Percentiles rank a stretch among this genome's conserved stretches.
Conservation (phyloP, 2,113 vertebrate genomes). For the Lycaon pictus region DNA sequence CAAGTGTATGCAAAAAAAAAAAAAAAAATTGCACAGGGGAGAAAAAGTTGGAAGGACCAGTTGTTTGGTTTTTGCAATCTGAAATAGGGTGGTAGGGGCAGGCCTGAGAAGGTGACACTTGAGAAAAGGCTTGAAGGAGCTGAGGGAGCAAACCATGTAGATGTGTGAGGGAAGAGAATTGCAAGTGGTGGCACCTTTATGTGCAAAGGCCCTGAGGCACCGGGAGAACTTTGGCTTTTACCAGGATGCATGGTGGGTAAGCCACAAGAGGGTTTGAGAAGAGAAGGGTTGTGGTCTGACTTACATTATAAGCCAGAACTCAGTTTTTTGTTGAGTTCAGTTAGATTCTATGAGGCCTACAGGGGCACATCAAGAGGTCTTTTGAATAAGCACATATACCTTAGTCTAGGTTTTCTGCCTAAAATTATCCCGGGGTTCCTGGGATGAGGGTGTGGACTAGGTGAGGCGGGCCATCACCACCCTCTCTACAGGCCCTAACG, state of each 20-base stretch:
- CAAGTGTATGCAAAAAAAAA: not conserved
- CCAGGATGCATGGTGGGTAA: not conserved
- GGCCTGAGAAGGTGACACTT: not conserved
- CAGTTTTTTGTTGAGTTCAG: not conserved
- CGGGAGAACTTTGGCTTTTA: not conserved
- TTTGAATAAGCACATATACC: constrained; percentile 88
- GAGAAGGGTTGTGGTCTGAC: not conserved
- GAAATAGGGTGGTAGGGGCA: not conserved
- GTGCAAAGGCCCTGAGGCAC: not conserved
- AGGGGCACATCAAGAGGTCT: accelerated
- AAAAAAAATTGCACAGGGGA: not conserved
- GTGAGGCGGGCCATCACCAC: too few relatives aligned
- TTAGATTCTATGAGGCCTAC: not conserved
- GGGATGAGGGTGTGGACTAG: not conserved
- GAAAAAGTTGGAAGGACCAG: not conserved
- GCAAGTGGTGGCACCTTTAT: not conserved
- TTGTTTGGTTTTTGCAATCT: not conserved
- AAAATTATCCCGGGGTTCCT: constrained; percentile 86
- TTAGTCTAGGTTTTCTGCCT: constrained; percentile 89
- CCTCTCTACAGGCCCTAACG: not conserved
- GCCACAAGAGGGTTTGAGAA: not conserved
- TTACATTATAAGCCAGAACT: not conserved
- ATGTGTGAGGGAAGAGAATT: not conserved
- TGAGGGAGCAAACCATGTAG: not conserved
- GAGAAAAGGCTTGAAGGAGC: not conserved